These are phyloP conservation scores for Choristoneura rosaceana DNA, from an alignment of 2,888 invertebrate genomes.

Conservation along the genomic window DNA sequence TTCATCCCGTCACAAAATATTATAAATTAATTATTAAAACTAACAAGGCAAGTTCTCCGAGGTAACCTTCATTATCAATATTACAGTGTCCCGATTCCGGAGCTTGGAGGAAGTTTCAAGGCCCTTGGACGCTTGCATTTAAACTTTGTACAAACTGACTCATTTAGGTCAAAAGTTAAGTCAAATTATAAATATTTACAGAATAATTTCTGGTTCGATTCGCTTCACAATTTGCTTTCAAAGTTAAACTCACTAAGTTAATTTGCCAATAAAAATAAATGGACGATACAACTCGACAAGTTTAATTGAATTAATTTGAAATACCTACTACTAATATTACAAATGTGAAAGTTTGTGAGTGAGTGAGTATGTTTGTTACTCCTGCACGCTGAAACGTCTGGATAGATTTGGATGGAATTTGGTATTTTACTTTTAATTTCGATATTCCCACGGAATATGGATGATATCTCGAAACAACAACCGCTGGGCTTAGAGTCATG, in stretches of 20 bases:
- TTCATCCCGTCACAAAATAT: not conserved
- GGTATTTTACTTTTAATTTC: too few species aligned
- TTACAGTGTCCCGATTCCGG: conserved; percentile 9
- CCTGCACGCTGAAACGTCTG: too few species aligned
- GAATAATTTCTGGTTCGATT: too few species aligned
- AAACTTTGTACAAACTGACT: conserved; percentile 16
- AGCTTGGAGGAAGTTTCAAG: conserved; percentile 14
- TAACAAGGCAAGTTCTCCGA: not conserved
- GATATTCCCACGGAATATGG: too few species aligned
- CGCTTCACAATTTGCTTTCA: too few species aligned
- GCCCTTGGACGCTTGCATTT: conserved; percentile 5
- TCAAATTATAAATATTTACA: not conserved
- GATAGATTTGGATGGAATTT: too few species aligned
- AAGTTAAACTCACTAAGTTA: not conserved
- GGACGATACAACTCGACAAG: not conserved
- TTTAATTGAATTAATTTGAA: too few species aligned
- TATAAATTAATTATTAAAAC: not conserved
- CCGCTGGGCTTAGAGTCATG: too few species aligned
- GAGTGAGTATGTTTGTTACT: too few species aligned
- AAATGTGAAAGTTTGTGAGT: too few species aligned
- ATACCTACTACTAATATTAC: too few species aligned
- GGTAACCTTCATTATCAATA: conserved; percentile 26
- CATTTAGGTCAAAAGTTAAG: not conserved
- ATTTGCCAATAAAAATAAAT: not conserved
- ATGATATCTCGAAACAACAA: too few species aligned